Evolutionary conservation across 2,113 vertebrate species (phyloP).

Genomic region (Plecturocebus donacophilus): DNA sequence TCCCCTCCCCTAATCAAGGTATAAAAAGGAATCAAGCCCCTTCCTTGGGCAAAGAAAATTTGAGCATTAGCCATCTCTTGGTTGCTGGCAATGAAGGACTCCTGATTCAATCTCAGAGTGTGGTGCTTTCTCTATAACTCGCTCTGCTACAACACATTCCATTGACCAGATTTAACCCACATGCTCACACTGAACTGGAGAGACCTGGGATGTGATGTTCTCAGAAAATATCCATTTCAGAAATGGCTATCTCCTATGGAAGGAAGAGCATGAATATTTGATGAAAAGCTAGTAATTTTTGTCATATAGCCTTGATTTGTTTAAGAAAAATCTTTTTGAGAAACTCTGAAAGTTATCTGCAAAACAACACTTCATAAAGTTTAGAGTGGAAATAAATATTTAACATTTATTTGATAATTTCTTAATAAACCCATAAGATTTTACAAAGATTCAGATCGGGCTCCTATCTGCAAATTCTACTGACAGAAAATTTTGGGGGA

Average conservation of each 20-base stretch:
- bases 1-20: no score
- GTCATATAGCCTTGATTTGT: background rate
- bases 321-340: background rate
- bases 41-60: no score
- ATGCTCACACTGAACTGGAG: background rate
- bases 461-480: background rate
- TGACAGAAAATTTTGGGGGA: background rate
- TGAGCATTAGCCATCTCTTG: no score
- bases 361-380: background rate
- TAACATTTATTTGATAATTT: background rate
- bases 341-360: background rate
- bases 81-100: no score
- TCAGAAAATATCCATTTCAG: background rate
- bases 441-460: background rate
- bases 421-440: background rate
- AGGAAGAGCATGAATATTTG: background rate
- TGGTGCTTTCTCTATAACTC: no score
- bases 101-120: no score
- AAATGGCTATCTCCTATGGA: background rate
- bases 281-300: background rate
- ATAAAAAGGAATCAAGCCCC: no score
- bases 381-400: background rate
- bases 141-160: no score
- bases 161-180: background rate
- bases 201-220: background rate